Conservation (phyloP, 1,140 invertebrate species). For the Trichonephila inaurata region DNA sequence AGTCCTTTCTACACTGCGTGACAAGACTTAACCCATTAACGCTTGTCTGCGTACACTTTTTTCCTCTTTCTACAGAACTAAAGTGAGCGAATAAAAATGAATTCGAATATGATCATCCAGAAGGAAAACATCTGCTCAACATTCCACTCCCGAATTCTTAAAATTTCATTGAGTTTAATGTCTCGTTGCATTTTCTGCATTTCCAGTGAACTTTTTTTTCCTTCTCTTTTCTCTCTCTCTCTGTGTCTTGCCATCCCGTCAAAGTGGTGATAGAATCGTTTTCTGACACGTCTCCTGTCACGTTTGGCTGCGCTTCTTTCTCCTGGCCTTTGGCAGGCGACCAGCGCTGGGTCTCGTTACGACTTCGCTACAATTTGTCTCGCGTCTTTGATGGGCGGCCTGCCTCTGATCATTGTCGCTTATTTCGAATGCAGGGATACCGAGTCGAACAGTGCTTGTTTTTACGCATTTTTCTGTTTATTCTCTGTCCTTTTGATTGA, state of each 20-base stretch:
- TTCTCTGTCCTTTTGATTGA: background rate
- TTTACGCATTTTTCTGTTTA: background rate
- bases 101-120: too few species aligned
- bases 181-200: background rate
- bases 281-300: conserved; percentile 34
- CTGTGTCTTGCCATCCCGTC: background rate
- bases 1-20: too few species aligned
- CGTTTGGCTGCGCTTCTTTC: conserved; percentile 20
- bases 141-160: background rate
- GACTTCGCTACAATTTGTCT: conserved; percentile 59
- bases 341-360: conserved; percentile 46
- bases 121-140: background rate
- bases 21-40: too few species aligned
- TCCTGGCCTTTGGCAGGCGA: conserved; percentile 30
- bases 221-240: background rate
- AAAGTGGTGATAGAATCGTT: conserved; percentile 27
- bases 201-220: background rate
- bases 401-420: background rate
- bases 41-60: too few species aligned
- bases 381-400: background rate
- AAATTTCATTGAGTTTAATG: background rate
- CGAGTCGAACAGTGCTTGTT: background rate
- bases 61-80: too few species aligned
- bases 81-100: too few species aligned
- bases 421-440: background rate